Evolutionary conservation across 2,888 invertebrate genomes (phyloP), one percentile per base, ranked within the genome.

Genomic region (Bibio marci): DNA sequence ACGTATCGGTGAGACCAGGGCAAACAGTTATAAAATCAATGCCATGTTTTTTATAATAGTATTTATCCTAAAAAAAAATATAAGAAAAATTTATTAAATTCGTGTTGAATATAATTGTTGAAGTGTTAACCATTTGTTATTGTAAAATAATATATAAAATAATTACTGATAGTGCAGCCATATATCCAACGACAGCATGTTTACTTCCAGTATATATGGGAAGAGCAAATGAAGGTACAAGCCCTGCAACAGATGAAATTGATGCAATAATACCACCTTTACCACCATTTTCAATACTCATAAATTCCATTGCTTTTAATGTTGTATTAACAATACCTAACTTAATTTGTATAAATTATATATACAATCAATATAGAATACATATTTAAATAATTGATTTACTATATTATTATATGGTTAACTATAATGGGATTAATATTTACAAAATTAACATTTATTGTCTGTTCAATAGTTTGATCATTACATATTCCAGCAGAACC

Each of bases 251-350:
- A 1, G 64, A 64, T 0, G 62, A 54, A 12, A 63, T 53, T 43
- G 62, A 63, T 3, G 58, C 47, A 37, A 64, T 56, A 11, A 56
- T 38, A 2, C 60, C 62, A 13, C 63, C 63, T 1, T 45, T 46
- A 1, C 62, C 62, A 2, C 57, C 56, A 30, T 56, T 52, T 2
- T 57, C 49, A 41, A 55, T 58, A 28, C 57, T 53, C 64, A 64
- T 64, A 25, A 60, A 54, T 8, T 53, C 50, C 26, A 63, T 28
- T 0, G 55, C 62, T 28, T 49, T 52, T 42, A 59, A 40, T 0
- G 57, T 62, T 28, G 63, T 55, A 1, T 64, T 52, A 4, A 63
- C 55, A 7, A 65, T 39, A 12, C 64, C 67, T 50, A 59, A 49
- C 66, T 66, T 45, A 22, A 22, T 6, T 22, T 22, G 8, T 22